Evolutionary conservation across 2,113 vertebrate genomes (phyloP).

Genomic region (Gila orcuttii): DNA sequence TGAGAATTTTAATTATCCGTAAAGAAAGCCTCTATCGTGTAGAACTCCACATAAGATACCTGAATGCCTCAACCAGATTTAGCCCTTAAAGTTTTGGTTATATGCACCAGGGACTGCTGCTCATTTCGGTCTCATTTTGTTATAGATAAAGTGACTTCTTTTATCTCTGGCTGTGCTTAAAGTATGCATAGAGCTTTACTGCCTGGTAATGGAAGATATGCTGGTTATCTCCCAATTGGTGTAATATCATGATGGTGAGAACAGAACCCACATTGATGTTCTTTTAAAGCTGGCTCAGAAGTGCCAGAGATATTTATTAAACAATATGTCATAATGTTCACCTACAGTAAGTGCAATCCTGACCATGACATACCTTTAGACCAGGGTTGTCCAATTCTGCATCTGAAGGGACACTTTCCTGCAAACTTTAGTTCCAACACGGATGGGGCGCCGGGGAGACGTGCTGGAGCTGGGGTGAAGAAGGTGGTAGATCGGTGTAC

Average conservation of each 20-base stretch:
- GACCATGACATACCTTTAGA: neutral
- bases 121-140: neutral
- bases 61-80: constrained; percentile 17
- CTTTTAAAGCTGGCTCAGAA: neutral
- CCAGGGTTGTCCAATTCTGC: neutral
- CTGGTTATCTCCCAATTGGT: neutral
- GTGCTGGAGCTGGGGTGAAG: no score
- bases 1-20: constrained; percentile 14
- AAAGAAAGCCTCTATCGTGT: constrained; percentile 12
- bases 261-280: neutral
- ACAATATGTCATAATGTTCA: neutral
- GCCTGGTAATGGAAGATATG: constrained; percentile 3
- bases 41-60: neutral
- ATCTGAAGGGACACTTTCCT: neutral
- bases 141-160: constrained; percentile 24
- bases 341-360: neutral
- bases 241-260: constrained; percentile 2
- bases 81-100: neutral
- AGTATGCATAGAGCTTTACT: neutral
- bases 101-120: neutral
- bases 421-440: neutral
- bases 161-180: constrained; percentile 23
- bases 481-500: no score
- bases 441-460: no score
- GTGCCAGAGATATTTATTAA: neutral